phyloP scores from a whole-genome alignment of 2,888 invertebrate genomes.

The Allolobophora icterica region DNA sequence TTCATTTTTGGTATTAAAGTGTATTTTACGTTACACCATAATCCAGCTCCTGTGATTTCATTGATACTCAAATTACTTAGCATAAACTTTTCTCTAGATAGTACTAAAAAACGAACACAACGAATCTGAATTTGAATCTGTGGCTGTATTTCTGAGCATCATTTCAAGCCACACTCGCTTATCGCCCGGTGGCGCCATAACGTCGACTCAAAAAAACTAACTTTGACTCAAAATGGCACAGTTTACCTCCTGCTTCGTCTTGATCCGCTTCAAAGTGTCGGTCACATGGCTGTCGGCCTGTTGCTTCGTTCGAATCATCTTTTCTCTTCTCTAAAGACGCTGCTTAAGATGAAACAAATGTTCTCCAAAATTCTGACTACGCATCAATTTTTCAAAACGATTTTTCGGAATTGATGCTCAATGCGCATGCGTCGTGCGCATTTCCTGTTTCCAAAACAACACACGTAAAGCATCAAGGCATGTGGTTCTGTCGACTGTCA shows the following conservation, averaged over 20 bases:
- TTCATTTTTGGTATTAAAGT: no score
- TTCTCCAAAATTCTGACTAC: not conserved
- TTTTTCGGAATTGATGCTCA: not conserved
- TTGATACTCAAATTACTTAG: no score
- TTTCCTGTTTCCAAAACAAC: not conserved
- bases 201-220: not conserved
- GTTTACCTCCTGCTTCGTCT: constrained; percentile 59
- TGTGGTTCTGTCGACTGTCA: not conserved
- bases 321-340: not conserved
- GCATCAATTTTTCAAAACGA: constrained; percentile 19
- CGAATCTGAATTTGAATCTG: no score
- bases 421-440: constrained; percentile 26
- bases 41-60: no score
- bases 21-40: no score
- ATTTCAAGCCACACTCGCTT: not conserved
- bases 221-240: not conserved
- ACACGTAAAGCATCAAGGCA: not conserved
- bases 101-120: no score
- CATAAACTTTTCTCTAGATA: no score
- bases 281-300: constrained; percentile 61
- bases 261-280: constrained; percentile 54
- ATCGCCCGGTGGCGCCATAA: not conserved
- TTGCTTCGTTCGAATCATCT: constrained; percentile 60
- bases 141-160: no score
- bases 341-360: constrained; percentile 13